A percentile compares a stretch with the other conserved stretches of the same genome.
phyloP scores from a whole-genome alignment of 2,797 vertebrate species.

The Pyrocephalus nanus region DNA sequence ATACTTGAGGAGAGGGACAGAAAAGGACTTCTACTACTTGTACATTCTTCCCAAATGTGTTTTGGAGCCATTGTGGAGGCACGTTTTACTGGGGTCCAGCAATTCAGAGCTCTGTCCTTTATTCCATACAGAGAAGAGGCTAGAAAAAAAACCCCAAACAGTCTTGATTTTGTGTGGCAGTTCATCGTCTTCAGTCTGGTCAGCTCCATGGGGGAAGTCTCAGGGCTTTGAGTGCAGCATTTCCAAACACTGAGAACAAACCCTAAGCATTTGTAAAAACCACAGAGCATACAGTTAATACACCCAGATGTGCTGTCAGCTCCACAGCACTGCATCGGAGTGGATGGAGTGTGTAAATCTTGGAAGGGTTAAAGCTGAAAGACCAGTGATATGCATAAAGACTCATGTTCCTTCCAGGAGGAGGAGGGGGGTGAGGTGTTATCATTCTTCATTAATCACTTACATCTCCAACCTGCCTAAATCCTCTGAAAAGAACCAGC shows the following conservation, averaged over 20 bases:
- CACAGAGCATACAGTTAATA: constrained; percentile 53
- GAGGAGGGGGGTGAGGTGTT: constrained; percentile 55
- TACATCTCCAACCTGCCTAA: constrained; percentile 66
- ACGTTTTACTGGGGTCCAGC: neutral
- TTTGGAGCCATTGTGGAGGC: neutral
- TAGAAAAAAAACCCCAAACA: neutral
- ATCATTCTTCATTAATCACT: constrained; percentile 69
- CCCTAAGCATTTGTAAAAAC: constrained; percentile 42
- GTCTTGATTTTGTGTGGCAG: neutral
- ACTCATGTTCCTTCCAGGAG: constrained; percentile 55
- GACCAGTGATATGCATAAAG: constrained; percentile 38
- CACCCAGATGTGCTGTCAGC: constrained; percentile 65
- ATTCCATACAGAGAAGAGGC: neutral
- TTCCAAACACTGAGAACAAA: constrained; percentile 52
- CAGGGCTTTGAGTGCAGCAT: neutral
- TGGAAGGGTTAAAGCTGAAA: constrained; percentile 56
- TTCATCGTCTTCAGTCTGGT: neutral
- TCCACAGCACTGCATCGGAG: neutral
- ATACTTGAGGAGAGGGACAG: neutral
- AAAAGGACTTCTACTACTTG: neutral
- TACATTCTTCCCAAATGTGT: neutral
- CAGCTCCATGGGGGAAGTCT: constrained; percentile 5
- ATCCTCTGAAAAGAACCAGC: constrained; percentile 69
- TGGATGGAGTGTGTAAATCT: constrained; percentile 55
- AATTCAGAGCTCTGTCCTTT: neutral